Evolutionary conservation across 2,113 vertebrate species (phyloP).

Genomic region (Caretta caretta): DNA sequence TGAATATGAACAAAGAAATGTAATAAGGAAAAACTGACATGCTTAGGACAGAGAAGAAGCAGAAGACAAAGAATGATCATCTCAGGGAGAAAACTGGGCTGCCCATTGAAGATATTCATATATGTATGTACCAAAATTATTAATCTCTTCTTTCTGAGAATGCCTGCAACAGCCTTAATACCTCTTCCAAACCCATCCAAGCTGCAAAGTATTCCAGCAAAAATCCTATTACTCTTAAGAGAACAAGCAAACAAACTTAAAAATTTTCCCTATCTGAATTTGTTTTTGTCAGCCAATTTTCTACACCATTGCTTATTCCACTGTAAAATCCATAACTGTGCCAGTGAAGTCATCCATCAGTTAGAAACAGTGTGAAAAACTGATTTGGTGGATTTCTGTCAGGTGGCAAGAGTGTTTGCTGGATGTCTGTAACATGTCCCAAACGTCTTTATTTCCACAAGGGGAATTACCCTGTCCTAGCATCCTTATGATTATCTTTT

Average conservation of each 20-base stretch:
- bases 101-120: slow-evolving; percentile 23
- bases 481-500: neutral
- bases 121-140: neutral
- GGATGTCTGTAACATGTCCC: neutral
- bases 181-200: neutral
- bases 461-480: neutral
- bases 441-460: neutral
- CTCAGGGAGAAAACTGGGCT: neutral
- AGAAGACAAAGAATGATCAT: neutral
- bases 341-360: neutral
- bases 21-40: neutral
- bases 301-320: neutral
- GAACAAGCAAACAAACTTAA: neutral
- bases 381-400: neutral
- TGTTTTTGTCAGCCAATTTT: neutral
- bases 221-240: neutral
- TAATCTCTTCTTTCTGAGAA: neutral
- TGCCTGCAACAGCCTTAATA: neutral
- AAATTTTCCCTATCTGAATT: neutral
- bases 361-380: slow-evolving; percentile 30
- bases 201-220: neutral
- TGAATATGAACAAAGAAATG: neutral
- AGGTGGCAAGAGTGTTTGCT: neutral
- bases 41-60: neutral
- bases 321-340: slow-evolving; percentile 3